Conservation (phyloP, 2,888 invertebrate species). For the Apamea crenata region DNA sequence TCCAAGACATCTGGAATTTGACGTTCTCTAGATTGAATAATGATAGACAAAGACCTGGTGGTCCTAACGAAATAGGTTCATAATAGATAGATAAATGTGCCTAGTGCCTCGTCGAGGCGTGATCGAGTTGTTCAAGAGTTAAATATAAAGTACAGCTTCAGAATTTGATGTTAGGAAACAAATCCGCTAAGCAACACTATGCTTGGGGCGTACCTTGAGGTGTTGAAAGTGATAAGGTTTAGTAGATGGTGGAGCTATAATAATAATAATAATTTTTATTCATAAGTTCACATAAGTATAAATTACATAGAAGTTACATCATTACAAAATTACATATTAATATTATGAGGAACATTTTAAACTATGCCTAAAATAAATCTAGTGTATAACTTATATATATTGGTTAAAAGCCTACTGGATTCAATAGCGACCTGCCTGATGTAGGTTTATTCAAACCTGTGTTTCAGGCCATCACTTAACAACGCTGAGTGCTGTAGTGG, state of each 20-base stretch:
- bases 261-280: too few species aligned
- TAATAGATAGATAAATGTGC: slow-evolving; percentile 57
- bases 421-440: too few species aligned
- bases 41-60: slow-evolving; percentile 70
- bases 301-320: too few species aligned
- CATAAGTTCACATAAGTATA: too few species aligned
- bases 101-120: slow-evolving; percentile 50
- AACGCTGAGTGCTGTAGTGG: too few species aligned
- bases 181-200: slow-evolving; percentile 22
- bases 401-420: too few species aligned
- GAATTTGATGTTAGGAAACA: slow-evolving; percentile 59
- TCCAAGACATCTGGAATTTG: slow-evolving; percentile 59
- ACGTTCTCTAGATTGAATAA: slow-evolving; percentile 76
- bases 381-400: too few species aligned
- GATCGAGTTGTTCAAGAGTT: slow-evolving; percentile 58
- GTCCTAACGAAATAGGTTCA: slow-evolving; percentile 60
- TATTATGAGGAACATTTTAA: too few species aligned
- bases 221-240: slow-evolving; percentile 38
- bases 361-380: too few species aligned
- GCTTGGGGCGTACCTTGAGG: slow-evolving; percentile 13
- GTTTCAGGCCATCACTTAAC: too few species aligned
- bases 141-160: slow-evolving; percentile 47
- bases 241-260: not conserved
- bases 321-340: too few species aligned
- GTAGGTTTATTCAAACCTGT: too few species aligned